These are phyloP conservation scores for Aquatica leii DNA, from an alignment of 2,888 invertebrate species.

Conservation along the genomic window DNA sequence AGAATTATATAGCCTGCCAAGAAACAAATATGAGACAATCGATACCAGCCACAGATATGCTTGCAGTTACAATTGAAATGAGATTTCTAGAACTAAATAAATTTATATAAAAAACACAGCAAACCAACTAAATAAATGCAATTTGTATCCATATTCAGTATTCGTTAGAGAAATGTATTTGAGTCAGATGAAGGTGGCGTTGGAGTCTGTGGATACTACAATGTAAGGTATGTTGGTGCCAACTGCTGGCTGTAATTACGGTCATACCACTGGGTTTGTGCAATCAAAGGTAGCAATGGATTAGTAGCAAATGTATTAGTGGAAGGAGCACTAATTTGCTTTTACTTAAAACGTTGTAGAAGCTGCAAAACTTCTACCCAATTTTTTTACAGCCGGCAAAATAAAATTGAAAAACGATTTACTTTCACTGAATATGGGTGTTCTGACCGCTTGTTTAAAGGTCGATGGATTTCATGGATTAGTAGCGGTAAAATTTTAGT, in stretches of 20 bases:
- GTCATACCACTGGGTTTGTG: neutral
- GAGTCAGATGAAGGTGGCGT: neutral
- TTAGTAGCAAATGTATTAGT: neutral
- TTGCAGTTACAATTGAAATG: neutral
- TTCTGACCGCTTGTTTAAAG: neutral
- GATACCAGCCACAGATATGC: too few species aligned
- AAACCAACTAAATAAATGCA: neutral
- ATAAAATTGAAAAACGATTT: too few species aligned
- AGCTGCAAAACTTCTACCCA: constrained; percentile 8
- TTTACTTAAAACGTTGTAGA: too few species aligned
- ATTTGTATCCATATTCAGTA: neutral
- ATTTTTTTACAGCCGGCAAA: constrained; percentile 15
- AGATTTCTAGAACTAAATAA: neutral
- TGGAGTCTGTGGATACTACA: constrained; percentile 4
- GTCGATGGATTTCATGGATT: constrained; percentile 11
- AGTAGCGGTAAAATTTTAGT: constrained; percentile 7
- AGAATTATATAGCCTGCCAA: too few species aligned
- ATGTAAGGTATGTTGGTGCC: constrained; percentile 3
- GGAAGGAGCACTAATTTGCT: neutral
- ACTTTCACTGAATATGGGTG: neutral
- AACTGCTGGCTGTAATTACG: constrained; percentile 1
- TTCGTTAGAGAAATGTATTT: neutral
- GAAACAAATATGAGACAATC: too few species aligned
- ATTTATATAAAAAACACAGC: constrained; percentile 3
- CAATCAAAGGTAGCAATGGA: neutral